Percentiles rank a stretch among this genome's conserved stretches.
These are phyloP conservation scores for Chitala chitala DNA, from an alignment of 2,113 vertebrate species.

Conservation along the genomic window DNA sequence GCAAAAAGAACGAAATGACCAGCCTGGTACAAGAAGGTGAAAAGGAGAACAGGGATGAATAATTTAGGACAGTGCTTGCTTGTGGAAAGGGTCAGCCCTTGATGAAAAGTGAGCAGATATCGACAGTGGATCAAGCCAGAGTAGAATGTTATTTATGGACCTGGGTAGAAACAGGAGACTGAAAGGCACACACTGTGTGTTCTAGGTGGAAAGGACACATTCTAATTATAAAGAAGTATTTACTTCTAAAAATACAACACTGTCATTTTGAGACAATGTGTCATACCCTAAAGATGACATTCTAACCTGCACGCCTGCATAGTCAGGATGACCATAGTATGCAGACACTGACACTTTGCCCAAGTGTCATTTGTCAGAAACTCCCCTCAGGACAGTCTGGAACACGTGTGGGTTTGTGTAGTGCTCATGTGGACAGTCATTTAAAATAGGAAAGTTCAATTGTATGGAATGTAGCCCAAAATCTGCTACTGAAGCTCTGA, in stretches of 20 bases:
- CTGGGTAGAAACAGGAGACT: neutral
- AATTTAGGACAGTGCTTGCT: constrained; percentile 14
- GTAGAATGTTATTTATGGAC: constrained; percentile 13
- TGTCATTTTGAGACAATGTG: neutral
- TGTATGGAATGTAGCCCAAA: too few relatives aligned
- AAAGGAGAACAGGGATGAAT: constrained; percentile 17
- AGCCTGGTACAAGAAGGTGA: neutral
- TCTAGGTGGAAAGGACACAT: neutral
- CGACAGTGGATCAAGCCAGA: neutral
- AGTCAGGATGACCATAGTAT: too few relatives aligned
- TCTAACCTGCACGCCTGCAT: too few relatives aligned
- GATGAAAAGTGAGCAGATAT: constrained; percentile 5
- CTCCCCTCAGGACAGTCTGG: too few relatives aligned
- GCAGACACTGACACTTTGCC: too few relatives aligned
- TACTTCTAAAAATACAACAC: neutral
- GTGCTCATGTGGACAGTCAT: too few relatives aligned
- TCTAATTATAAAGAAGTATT: neutral
- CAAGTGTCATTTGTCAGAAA: too few relatives aligned
- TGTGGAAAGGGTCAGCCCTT: neutral
- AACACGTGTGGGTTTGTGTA: too few relatives aligned
- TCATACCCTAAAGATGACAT: neutral
- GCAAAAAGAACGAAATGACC: neutral
- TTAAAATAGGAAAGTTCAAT: too few relatives aligned
- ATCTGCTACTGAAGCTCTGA: too few relatives aligned
- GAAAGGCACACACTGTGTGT: neutral